Evolutionary conservation across 2,797 vertebrate genomes (phyloP).

Genomic region (Tapera naevia): DNA sequence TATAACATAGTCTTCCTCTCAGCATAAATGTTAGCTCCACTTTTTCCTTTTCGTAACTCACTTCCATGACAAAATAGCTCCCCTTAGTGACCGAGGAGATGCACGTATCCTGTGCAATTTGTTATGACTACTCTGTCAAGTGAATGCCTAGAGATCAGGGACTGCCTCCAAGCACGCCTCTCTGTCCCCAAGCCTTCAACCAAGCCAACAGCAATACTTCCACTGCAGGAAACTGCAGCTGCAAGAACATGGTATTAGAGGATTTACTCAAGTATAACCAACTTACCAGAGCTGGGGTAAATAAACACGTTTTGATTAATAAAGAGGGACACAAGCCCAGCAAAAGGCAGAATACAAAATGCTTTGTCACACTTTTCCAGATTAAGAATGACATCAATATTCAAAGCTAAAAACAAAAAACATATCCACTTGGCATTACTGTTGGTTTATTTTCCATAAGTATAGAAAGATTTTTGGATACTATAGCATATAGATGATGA

Average conservation of each 20-base stretch:
- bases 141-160: not conserved
- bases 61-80: constrained; percentile 25
- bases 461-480: not conserved
- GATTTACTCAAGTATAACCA: not conserved
- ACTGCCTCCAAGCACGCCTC: not conserved
- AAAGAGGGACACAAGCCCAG: not conserved
- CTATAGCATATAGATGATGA: accelerated
- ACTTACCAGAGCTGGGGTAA: not conserved
- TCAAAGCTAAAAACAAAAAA: not conserved
- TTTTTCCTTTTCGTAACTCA: not conserved
- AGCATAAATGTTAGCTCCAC: not conserved
- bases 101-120: not conserved
- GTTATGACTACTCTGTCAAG: not conserved
- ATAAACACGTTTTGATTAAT: not conserved
- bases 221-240: not conserved
- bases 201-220: not conserved
- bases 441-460: not conserved
- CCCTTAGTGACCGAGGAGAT: constrained; percentile 5
- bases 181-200: not conserved
- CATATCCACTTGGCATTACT: not conserved
- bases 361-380: not conserved
- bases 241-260: not conserved
- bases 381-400: not conserved
- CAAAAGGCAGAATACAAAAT: not conserved
- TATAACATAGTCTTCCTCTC: not conserved